phyloP scores from a whole-genome alignment of 2,888 invertebrate genomes.

The Ophion ellenae region DNA sequence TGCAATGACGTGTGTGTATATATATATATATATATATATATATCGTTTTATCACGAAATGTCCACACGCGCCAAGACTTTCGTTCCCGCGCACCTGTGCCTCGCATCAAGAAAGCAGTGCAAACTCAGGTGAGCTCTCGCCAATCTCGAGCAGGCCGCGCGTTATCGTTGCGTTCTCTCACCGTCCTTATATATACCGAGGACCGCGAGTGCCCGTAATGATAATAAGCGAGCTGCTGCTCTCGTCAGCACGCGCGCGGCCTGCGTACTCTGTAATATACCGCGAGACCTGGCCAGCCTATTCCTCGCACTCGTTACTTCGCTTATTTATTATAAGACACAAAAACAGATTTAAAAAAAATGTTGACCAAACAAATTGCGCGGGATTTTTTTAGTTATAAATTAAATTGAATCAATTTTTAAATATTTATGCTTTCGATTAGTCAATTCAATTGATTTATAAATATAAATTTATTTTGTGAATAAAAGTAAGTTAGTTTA shows the following conservation, averaged over 20 bases:
- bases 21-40: conserved; percentile 25
- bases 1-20: background rate
- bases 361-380: too few relatives aligned
- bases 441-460: too few relatives aligned
- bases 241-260: conserved; percentile 24
- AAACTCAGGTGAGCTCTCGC: conserved; percentile 31
- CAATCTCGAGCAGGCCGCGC: conserved; percentile 30
- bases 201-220: conserved; percentile 17
- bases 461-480: too few relatives aligned
- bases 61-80: conserved; percentile 51
- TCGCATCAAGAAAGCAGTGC: conserved; percentile 7
- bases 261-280: background rate
- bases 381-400: too few relatives aligned
- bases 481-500: too few relatives aligned
- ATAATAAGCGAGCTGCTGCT: conserved; percentile 42
- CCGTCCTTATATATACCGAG: conserved; percentile 28
- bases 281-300: conserved; percentile 11
- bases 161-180: conserved; percentile 54
- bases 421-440: too few relatives aligned
- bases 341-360: too few relatives aligned
- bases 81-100: conserved; percentile 47
- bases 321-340: background rate
- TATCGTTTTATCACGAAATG: conserved; percentile 54
- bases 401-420: too few relatives aligned
- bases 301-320: background rate